Conservation (phyloP, 2,888 invertebrate species). For the Encarsia formosa region DNA sequence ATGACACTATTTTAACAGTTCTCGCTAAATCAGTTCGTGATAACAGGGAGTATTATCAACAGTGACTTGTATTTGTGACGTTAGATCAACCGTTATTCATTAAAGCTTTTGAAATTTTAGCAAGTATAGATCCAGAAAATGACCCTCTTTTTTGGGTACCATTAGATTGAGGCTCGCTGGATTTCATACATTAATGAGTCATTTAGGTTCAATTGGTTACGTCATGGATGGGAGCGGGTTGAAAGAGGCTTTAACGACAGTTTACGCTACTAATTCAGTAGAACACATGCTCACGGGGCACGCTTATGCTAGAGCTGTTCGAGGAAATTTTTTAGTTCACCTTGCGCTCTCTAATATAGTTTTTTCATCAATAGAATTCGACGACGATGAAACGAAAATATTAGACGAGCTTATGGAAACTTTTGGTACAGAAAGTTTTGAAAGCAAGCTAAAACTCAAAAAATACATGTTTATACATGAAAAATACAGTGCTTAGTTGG, state of each 20-base stretch:
- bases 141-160: background rate
- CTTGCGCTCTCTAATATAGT: slow-evolving; percentile 1
- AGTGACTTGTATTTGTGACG: background rate
- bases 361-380: background rate
- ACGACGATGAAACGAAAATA: background rate
- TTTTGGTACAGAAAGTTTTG: background rate
- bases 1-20: background rate
- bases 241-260: slow-evolving; percentile 5
- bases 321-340: slow-evolving; percentile 3
- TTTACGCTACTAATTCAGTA: slow-evolving; percentile 12
- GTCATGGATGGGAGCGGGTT: slow-evolving; percentile 23
- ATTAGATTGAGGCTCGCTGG: background rate
- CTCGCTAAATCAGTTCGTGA: slow-evolving; percentile 31
- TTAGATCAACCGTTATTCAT: background rate
- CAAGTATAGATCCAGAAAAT: background rate
- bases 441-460: background rate
- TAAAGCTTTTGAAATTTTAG: background rate
- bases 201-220: slow-evolving; percentile 19
- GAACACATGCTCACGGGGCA: slow-evolving; percentile 7
- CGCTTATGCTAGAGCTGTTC: slow-evolving; percentile 8
- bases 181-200: slow-evolving; percentile 14
- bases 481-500: background rate
- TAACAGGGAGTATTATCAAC: background rate
- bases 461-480: background rate
- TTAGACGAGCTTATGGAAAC: background rate